Evolutionary conservation across 2,888 invertebrate species (phyloP), one percentile per base, ranked within the genome.

Genomic region (Mythimna ferrago): DNA sequence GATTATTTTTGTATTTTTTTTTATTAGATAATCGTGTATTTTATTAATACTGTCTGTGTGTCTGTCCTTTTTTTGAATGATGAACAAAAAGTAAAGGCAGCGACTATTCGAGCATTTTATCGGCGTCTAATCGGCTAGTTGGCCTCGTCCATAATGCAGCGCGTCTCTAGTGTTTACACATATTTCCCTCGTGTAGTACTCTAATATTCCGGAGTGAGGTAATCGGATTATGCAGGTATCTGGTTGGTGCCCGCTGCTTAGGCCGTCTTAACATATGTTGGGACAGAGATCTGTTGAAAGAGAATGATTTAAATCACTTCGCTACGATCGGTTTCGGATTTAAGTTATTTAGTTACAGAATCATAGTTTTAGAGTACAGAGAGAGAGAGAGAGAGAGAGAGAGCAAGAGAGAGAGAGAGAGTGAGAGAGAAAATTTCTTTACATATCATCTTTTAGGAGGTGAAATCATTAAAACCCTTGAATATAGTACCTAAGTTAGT

Each of bases 151-250:
- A 14, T 21, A 21, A 41, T 41, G 21, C 48, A 48, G 21, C n/a
- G 7, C n/a, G 7, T 11, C 38, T 58, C 58, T n/a, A 87, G 88
- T 89, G 90, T 92, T 92, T 90, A 91, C 91, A 91, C 92, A 92
- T 94, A 94, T 95, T 95, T 95, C 94, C 94, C 94, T 82, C 75
- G 94, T 91, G 94, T 87, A 90, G 89, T 85, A 82, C 86, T 90
- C 87, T 92, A 92, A 93, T 93, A 93, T 93, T 88, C 88, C 82
- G 80, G 89, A 91, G 91, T 88, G 89, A 84, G 86, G 90, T 93
- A 94, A 95, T 94, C 94, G 88, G 93, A 94, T 95, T 94, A 93
- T 86, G 82, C 86, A 84, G 71, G 83, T 86, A 88, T 87, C 84
- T 89, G 82, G 88, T 81, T 60, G 79, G 85, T 80, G 86, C 86